A percentile compares a stretch with the other conserved stretches of the same genome.
phyloP scores from a whole-genome alignment of 2,888 invertebrate species.

The Drosophila pseudotakahashii region DNA sequence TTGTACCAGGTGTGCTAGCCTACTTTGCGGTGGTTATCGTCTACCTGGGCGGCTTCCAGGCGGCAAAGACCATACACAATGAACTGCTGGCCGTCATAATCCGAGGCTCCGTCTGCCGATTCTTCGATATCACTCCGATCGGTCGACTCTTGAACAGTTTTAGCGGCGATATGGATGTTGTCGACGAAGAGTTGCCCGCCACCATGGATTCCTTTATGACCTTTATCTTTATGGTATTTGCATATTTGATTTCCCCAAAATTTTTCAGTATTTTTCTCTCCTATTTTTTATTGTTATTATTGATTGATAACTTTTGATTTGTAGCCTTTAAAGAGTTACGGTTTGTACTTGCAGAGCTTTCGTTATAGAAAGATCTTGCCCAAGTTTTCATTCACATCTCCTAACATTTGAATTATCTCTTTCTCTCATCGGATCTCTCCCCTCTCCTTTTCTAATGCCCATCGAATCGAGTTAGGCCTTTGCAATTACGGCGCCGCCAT shows the following conservation, averaged over 20 bases:
- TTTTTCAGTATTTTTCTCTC: slow-evolving; percentile 11
- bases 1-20: slow-evolving; percentile 84
- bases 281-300: slow-evolving; percentile 11
- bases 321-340: slow-evolving; percentile 48
- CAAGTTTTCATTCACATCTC: slow-evolving; percentile 15
- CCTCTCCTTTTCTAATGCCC: slow-evolving; percentile 21
- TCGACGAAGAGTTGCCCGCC: slow-evolving; percentile 87
- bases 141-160: slow-evolving; percentile 89
- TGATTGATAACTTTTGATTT: slow-evolving; percentile 39
- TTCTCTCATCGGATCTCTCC: slow-evolving; percentile 14
- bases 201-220: slow-evolving; percentile 85
- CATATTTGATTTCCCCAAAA: slow-evolving; percentile 28
- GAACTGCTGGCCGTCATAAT: slow-evolving; percentile 86
- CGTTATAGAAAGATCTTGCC: slow-evolving; percentile 11
- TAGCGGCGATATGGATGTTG: slow-evolving; percentile 88
- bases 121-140: slow-evolving; percentile 89
- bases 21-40: slow-evolving; percentile 86
- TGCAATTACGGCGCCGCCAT: slow-evolving; percentile 82
- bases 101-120: slow-evolving; percentile 87
- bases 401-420: slow-evolving; percentile 22
- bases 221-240: slow-evolving; percentile 84
- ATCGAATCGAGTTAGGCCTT: slow-evolving; percentile 62
- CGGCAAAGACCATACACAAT: slow-evolving; percentile 87
- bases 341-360: slow-evolving; percentile 62
- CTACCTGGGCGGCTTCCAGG: slow-evolving; percentile 87